Conservation (phyloP, 1,140 invertebrate species). For the Arctopsyche grandis region DNA sequence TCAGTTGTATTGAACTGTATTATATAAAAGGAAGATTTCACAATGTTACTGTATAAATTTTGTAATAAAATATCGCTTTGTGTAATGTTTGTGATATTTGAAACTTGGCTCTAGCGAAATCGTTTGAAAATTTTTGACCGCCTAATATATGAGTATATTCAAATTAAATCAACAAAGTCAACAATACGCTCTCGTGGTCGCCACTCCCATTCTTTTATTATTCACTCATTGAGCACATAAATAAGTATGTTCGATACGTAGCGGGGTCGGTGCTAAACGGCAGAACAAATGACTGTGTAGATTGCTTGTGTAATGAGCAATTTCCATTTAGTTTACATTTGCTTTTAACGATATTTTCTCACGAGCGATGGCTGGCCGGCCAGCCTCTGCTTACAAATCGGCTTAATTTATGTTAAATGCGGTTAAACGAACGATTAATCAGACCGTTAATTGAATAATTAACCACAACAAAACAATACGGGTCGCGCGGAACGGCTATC, state of each 20-base stretch:
- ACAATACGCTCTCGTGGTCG: too few relatives aligned
- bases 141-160: neutral
- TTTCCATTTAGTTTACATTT: constrained; percentile 38
- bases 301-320: constrained; percentile 29
- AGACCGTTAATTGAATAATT: constrained; percentile 13
- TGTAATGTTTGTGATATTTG: too few relatives aligned
- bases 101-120: too few relatives aligned
- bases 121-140: too few relatives aligned
- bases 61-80: too few relatives aligned
- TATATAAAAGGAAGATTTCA: too few relatives aligned
- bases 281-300: constrained; percentile 35
- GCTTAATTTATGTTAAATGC: constrained; percentile 37
- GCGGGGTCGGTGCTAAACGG: neutral
- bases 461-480: neutral
- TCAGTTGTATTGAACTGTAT: too few relatives aligned
- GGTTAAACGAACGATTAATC: constrained; percentile 31
- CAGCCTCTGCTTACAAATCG: constrained; percentile 21
- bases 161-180: too few relatives aligned
- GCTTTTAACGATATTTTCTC: constrained; percentile 35
- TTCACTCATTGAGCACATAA: too few relatives aligned
- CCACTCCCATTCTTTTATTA: too few relatives aligned
- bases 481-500: neutral
- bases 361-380: neutral
- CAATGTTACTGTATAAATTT: too few relatives aligned
- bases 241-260: too few relatives aligned